Conservation (phyloP, 1,140 invertebrate genomes). For the Calliphora vicina region DNA sequence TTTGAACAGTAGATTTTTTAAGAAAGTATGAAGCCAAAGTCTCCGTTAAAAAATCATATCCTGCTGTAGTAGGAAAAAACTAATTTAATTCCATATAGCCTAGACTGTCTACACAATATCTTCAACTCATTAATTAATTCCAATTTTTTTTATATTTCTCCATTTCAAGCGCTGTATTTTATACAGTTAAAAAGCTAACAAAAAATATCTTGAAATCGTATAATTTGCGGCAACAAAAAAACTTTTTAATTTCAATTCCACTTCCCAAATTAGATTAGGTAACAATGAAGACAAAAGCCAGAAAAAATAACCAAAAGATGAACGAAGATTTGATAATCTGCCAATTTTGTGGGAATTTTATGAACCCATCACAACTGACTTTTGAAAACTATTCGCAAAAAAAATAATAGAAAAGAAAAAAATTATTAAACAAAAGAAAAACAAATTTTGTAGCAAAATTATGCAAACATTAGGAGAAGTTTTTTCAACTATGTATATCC, state of each 20-base stretch:
- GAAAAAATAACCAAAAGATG: neutral
- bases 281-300: neutral
- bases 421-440: too few relatives aligned
- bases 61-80: too few relatives aligned
- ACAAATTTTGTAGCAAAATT: neutral
- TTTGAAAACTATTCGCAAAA: neutral
- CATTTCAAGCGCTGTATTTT: too few relatives aligned
- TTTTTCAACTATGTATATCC: neutral
- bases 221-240: neutral
- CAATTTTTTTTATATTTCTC: too few relatives aligned
- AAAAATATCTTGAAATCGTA: too few relatives aligned
- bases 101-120: too few relatives aligned
- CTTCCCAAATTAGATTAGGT: neutral
- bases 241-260: neutral
- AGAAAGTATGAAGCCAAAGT: too few relatives aligned
- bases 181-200: too few relatives aligned
- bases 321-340: neutral
- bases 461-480: neutral
- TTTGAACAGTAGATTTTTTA: too few relatives aligned
- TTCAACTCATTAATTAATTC: too few relatives aligned
- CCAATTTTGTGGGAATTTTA: constrained; percentile 3
- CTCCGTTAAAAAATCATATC: too few relatives aligned
- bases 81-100: too few relatives aligned
- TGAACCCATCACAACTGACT: neutral
- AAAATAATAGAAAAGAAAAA: neutral